Evolutionary conservation across 1,140 invertebrate genomes (phyloP).

Genomic region (Hylaeus anthracinus): DNA sequence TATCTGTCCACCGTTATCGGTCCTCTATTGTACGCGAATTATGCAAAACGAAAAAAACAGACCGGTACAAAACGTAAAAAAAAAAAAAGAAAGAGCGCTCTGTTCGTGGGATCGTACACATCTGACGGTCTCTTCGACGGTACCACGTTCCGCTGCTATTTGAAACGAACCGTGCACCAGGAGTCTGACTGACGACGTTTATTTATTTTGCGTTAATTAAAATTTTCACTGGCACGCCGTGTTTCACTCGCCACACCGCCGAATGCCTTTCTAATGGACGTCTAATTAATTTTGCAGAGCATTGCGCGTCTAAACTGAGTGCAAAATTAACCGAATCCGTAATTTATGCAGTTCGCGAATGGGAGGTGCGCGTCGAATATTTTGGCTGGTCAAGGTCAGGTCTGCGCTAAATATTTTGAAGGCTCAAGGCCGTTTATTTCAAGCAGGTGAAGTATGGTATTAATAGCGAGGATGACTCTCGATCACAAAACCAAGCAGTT

Average conservation of each 20-base stretch:
- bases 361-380: too few relatives aligned
- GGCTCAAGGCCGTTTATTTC: too few relatives aligned
- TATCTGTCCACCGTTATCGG: neutral
- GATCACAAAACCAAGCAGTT: too few relatives aligned
- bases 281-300: neutral
- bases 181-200: conserved; percentile 24
- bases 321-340: too few relatives aligned
- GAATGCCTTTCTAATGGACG: neutral
- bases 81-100: neutral
- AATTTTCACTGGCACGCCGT: conserved; percentile 20
- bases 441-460: too few relatives aligned
- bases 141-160: neutral
- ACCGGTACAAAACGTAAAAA: neutral
- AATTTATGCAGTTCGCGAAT: too few relatives aligned
- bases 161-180: conserved; percentile 3
- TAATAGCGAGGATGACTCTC: too few relatives aligned
- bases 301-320: neutral
- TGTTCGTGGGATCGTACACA: neutral
- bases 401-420: neutral
- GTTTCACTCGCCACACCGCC: neutral
- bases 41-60: neutral
- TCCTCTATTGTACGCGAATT: neutral
- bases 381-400: neutral
- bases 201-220: conserved; percentile 45
- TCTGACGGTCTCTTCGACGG: neutral